Percentiles rank a stretch among this genome's conserved stretches.
Evolutionary conservation across 2,888 invertebrate species (phyloP).

Genomic region (Orthosia gothica): DNA sequence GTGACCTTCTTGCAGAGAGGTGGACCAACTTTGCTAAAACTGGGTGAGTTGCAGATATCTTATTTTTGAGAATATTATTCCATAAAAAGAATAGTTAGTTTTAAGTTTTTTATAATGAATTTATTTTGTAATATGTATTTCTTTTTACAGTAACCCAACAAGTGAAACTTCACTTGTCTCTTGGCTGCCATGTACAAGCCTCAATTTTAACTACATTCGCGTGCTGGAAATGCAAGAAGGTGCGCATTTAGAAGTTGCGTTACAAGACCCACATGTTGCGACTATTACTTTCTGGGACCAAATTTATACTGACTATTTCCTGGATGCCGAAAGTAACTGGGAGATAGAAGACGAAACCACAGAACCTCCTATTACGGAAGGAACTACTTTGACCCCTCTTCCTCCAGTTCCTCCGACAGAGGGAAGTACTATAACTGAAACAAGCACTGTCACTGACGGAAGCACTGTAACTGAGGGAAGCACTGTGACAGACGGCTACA

Average conservation of each 20-base stretch:
- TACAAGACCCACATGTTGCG: constrained; percentile 76
- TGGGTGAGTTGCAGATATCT: constrained; percentile 75
- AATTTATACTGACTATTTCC: constrained; percentile 80
- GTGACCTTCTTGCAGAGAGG: constrained; percentile 82
- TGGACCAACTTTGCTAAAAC: constrained; percentile 87
- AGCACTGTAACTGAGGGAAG: too few species aligned
- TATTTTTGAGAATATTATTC: too few species aligned
- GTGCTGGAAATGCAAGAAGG: constrained; percentile 74
- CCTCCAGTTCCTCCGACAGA: background rate
- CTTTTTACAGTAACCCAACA: constrained; percentile 78
- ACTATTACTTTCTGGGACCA: constrained; percentile 81
- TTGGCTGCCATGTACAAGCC: constrained; percentile 79
- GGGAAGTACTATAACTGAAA: background rate
- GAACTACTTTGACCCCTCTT: background rate
- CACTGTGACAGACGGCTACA: too few species aligned
- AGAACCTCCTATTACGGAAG: background rate
- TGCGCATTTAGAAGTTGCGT: constrained; percentile 72
- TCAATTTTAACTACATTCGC: constrained; percentile 72
- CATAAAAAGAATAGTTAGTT: too few species aligned
- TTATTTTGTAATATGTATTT: background rate
- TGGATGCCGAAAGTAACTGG: constrained; percentile 82
- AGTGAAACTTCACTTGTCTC: constrained; percentile 74
- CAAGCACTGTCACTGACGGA: too few species aligned
- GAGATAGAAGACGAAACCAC: constrained; percentile 57
- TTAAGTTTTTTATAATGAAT: background rate